Percentiles rank a stretch among this genome's conserved stretches.
Evolutionary conservation across 2,797 vertebrate species (phyloP).

Genomic region (Eidolon dupreanum): DNA sequence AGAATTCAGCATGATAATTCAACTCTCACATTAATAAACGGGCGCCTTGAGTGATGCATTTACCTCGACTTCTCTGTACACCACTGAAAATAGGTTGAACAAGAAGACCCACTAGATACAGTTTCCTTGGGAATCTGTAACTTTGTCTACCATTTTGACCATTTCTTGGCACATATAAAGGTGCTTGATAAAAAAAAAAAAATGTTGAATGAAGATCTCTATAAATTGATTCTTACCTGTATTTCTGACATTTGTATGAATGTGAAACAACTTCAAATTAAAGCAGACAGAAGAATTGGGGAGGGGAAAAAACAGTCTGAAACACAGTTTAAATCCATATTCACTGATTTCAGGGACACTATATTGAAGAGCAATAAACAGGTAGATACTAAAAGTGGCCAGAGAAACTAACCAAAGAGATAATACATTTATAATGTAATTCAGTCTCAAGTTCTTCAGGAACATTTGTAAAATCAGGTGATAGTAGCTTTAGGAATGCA

Average conservation of each 20-base stretch:
- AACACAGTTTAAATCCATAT: conserved; percentile 72
- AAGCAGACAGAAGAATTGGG: conserved; percentile 12
- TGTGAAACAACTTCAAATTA: conserved; percentile 57
- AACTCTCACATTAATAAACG: background rate
- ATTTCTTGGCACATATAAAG: background rate
- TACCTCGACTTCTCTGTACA: background rate
- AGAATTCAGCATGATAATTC: background rate
- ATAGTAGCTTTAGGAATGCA: background rate
- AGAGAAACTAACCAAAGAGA: conserved; percentile 48
- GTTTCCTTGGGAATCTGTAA: background rate
- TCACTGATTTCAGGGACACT: conserved; percentile 63
- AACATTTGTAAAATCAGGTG: conserved; percentile 55
- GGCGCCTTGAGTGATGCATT: background rate
- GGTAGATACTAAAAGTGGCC: background rate
- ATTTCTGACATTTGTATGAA: conserved; percentile 13
- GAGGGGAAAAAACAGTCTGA: background rate
- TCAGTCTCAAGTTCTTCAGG: background rate
- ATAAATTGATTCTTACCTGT: background rate
- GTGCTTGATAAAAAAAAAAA: background rate
- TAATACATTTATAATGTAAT: conserved; percentile 32
- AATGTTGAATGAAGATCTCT: background rate
- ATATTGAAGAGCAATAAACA: conserved; percentile 51
- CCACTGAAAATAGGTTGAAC: background rate
- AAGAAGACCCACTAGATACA: background rate
- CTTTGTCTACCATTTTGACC: background rate